Evolutionary conservation across 1,140 invertebrate species (phyloP).

Genomic region (Rhagoletis pomonella): DNA sequence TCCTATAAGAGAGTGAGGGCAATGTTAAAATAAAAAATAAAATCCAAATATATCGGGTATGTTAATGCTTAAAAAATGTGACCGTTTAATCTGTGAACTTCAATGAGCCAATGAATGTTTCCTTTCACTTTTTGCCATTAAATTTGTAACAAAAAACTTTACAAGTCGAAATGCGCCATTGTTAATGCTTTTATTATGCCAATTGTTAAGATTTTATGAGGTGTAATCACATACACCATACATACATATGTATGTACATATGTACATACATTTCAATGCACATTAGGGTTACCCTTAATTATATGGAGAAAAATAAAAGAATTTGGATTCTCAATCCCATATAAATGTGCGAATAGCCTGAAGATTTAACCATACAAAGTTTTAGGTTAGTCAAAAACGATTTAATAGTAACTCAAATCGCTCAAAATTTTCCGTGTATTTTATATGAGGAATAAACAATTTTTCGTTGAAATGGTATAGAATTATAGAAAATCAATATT

Average conservation of each 20-base stretch:
- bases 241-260: not conserved
- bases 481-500: too few relatives aligned
- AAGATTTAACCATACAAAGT: too few relatives aligned
- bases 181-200: not conserved
- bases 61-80: not conserved
- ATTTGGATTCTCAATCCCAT: too few relatives aligned
- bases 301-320: not conserved
- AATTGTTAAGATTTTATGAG: not conserved
- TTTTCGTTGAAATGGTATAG: too few relatives aligned
- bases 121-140: slow-evolving; percentile 16
- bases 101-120: not conserved
- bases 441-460: too few relatives aligned
- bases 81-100: not conserved
- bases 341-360: too few relatives aligned
- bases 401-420: too few relatives aligned
- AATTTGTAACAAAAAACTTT: slow-evolving; percentile 4
- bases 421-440: too few relatives aligned
- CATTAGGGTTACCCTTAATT: not conserved
- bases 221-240: too few relatives aligned
- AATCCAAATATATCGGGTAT: not conserved
- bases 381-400: too few relatives aligned
- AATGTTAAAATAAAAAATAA: too few relatives aligned
- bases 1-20: too few relatives aligned
- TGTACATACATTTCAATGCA: not conserved
- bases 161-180: not conserved